A percentile compares a stretch with the other conserved stretches of the same genome.
These are phyloP conservation scores for Xenopus tropicalis DNA, from an alignment of 2,113 vertebrate genomes.

Conservation along the genomic window DNA sequence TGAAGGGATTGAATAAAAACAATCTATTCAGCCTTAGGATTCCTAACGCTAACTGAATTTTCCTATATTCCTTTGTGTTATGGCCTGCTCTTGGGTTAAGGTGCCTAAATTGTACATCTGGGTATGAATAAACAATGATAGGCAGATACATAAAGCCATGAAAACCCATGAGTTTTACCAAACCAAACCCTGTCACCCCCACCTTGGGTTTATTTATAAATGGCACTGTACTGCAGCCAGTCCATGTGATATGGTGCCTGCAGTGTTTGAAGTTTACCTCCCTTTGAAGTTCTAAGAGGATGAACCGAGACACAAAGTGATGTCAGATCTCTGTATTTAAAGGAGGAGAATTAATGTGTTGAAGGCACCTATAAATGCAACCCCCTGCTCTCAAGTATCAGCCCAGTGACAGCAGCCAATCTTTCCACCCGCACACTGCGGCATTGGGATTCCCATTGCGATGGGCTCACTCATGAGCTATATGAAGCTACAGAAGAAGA, in stretches of 20 bases:
- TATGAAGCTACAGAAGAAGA: conserved; percentile 17
- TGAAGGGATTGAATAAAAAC: too few species aligned
- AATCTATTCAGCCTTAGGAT: too few species aligned
- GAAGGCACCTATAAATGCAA: conserved; percentile 27
- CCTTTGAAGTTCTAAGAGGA: conserved; percentile 36
- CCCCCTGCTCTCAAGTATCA: neutral
- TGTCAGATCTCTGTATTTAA: conserved; percentile 36
- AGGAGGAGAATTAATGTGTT: neutral
- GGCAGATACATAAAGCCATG: too few species aligned
- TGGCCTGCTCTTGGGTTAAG: too few species aligned
- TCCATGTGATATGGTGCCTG: neutral
- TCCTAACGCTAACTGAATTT: too few species aligned
- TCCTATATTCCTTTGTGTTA: too few species aligned
- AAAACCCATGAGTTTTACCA: too few species aligned
- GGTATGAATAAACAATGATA: too few species aligned
- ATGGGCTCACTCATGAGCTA: conserved; percentile 31
- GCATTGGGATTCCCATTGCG: neutral
- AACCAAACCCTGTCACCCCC: neutral
- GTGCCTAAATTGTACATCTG: too few species aligned
- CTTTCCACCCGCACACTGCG: neutral
- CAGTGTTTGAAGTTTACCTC: conserved; percentile 22
- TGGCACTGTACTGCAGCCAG: neutral
- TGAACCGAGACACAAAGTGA: conserved; percentile 23
- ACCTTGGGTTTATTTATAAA: neutral
- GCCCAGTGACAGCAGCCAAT: neutral